Conservation (phyloP, 2,888 invertebrate species). For the Lithophane socia region DNA sequence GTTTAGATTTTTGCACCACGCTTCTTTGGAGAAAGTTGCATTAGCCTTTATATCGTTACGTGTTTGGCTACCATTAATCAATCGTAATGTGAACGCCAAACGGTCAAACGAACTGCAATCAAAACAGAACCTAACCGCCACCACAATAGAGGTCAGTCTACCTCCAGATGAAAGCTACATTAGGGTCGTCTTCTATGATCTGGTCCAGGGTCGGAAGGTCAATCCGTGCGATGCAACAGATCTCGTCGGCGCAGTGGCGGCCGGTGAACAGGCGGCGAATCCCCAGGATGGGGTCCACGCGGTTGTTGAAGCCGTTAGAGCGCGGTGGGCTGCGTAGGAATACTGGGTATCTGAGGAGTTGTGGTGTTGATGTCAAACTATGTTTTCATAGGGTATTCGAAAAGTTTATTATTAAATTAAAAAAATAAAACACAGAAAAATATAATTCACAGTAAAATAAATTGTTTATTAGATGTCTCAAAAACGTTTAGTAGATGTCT, state of each 20-base stretch:
- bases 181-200: slow-evolving; percentile 95
- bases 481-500: too few species aligned
- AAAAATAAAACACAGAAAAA: too few species aligned
- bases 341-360: slow-evolving; percentile 81
- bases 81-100: slow-evolving; percentile 4
- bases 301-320: slow-evolving; percentile 75
- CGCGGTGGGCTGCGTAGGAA: slow-evolving; percentile 76
- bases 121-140: slow-evolving; percentile 17
- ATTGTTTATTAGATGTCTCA: too few species aligned
- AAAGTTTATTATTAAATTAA: background rate
- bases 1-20: too few species aligned
- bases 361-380: background rate
- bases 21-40: background rate
- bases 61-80: background rate
- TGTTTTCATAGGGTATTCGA: background rate
- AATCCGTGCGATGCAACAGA: slow-evolving; percentile 95
- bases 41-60: background rate
- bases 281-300: slow-evolving; percentile 78
- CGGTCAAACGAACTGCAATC: slow-evolving; percentile 30
- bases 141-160: slow-evolving; percentile 75
- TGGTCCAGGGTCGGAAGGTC: slow-evolving; percentile 94
- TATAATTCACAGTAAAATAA: too few species aligned
- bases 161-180: slow-evolving; percentile 95
- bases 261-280: slow-evolving; percentile 94
- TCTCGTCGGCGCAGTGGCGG: slow-evolving; percentile 95